Evolutionary conservation across 2,113 vertebrate species (phyloP).

Genomic region (Cyprinus carpio): DNA sequence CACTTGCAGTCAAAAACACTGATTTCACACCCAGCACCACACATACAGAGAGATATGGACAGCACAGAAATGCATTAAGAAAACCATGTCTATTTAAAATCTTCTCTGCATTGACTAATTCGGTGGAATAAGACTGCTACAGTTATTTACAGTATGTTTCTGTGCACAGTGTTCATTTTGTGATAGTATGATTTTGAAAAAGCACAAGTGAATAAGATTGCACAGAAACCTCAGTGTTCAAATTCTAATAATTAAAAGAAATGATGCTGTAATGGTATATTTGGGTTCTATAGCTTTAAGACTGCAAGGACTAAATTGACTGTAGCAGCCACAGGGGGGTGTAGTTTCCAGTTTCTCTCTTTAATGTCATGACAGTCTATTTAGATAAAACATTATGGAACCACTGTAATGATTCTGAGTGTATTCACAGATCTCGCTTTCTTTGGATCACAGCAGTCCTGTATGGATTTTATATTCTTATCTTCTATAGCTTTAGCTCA

Average conservation of each 20-base stretch:
- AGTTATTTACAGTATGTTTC: neutral
- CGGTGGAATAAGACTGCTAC: neutral
- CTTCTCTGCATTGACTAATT: neutral
- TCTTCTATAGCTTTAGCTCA: neutral
- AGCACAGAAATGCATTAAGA: too few relatives aligned
- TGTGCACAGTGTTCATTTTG: neutral
- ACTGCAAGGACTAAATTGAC: neutral
- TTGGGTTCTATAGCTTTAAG: neutral
- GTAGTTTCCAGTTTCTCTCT: neutral
- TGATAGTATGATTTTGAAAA: neutral
- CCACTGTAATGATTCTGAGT: neutral
- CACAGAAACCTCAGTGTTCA: neutral
- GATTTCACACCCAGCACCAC: neutral
- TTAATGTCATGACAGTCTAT: neutral
- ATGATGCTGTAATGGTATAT: neutral
- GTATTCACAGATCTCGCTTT: neutral
- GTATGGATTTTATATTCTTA: neutral
- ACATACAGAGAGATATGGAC: neutral
- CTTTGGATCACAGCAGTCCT: neutral
- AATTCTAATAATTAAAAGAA: neutral
- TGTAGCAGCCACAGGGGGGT: constrained; percentile 10
- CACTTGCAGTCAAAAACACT: neutral
- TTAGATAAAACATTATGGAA: neutral
- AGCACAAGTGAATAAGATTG: neutral
- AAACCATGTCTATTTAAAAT: too few relatives aligned